Evolutionary conservation across 2,888 invertebrate species (phyloP).

Genomic region (Ctenicera cuprea): DNA sequence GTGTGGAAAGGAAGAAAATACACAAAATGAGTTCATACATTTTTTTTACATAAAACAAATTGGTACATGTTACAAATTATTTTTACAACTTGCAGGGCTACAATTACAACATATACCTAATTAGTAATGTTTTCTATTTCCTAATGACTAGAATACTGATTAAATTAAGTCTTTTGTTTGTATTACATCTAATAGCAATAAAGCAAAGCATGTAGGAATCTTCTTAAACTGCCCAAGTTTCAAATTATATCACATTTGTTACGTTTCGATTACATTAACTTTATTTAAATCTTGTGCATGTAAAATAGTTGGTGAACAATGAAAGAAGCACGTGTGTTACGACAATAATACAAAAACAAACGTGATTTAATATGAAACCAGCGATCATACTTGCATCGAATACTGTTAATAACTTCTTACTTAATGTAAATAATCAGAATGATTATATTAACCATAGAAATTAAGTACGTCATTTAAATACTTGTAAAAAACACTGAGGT

Average conservation of each 20-base stretch:
- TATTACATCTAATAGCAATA: slow-evolving; percentile 59
- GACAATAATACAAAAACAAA: background rate
- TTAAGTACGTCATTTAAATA: slow-evolving; percentile 54
- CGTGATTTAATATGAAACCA: slow-evolving; percentile 6
- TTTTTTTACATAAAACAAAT: slow-evolving; percentile 59
- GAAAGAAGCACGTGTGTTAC: background rate
- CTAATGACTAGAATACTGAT: slow-evolving; percentile 68
- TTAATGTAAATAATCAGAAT: slow-evolving; percentile 5
- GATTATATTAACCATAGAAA: slow-evolving; percentile 17
- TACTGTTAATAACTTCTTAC: slow-evolving; percentile 36
- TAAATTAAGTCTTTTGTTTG: slow-evolving; percentile 66
- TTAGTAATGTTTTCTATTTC: slow-evolving; percentile 60
- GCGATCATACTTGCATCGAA: slow-evolving; percentile 9
- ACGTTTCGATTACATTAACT: slow-evolving; percentile 3
- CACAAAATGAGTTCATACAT: slow-evolving; percentile 23
- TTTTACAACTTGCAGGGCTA: slow-evolving; percentile 62
- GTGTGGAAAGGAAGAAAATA: too few relatives aligned
- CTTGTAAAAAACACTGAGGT: slow-evolving; percentile 66
- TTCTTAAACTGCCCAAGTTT: slow-evolving; percentile 36
- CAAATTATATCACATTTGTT: slow-evolving; percentile 33
- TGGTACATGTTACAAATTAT: slow-evolving; percentile 62
- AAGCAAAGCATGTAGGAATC: slow-evolving; percentile 58
- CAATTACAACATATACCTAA: slow-evolving; percentile 63
- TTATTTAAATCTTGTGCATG: slow-evolving; percentile 11
- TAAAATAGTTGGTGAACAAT: background rate